Conservation (phyloP, 2,797 vertebrate genomes). For the Helostoma temminkii region DNA sequence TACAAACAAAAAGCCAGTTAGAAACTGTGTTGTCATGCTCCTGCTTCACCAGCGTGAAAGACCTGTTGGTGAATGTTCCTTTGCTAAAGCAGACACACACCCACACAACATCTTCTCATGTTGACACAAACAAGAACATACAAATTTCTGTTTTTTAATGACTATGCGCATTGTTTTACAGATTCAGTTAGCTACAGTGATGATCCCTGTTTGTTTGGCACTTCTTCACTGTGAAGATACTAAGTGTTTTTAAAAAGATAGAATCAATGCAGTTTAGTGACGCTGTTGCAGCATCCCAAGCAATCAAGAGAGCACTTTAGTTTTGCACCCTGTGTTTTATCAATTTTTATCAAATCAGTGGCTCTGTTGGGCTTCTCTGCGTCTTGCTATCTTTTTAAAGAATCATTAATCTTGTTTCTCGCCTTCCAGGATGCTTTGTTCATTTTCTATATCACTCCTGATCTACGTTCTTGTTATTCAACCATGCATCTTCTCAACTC, state of each 20-base stretch:
- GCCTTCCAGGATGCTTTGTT: conserved; percentile 24
- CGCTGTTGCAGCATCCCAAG: neutral
- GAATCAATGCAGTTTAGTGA: conserved; percentile 5
- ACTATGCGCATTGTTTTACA: conserved; percentile 10
- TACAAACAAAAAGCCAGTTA: conserved; percentile 36
- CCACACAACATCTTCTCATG: conserved; percentile 14
- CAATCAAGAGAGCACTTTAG: conserved; percentile 18
- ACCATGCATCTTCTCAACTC: conserved; percentile 22
- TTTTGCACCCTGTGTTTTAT: conserved; percentile 25
- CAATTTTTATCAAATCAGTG: conserved; percentile 10
- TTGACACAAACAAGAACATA: conserved; percentile 24
- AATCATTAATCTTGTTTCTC: conserved; percentile 34
- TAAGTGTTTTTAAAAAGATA: conserved; percentile 7
- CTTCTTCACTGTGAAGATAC: neutral
- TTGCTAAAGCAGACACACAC: neutral
- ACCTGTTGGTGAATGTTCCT: conserved; percentile 35
- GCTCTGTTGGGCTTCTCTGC: conserved; percentile 18
- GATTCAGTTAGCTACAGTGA: conserved; percentile 25
- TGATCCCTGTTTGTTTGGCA: conserved; percentile 1
- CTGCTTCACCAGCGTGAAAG: conserved; percentile 32
- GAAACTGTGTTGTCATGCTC: conserved; percentile 15
- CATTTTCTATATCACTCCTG: conserved; percentile 30
- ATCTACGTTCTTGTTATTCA: conserved; percentile 48
- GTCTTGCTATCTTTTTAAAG: conserved; percentile 18
- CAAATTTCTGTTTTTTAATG: conserved; percentile 25